Base-by-base conservation (phyloP, 2,888 invertebrate genomes). In the Homarus gammarus region DNA sequence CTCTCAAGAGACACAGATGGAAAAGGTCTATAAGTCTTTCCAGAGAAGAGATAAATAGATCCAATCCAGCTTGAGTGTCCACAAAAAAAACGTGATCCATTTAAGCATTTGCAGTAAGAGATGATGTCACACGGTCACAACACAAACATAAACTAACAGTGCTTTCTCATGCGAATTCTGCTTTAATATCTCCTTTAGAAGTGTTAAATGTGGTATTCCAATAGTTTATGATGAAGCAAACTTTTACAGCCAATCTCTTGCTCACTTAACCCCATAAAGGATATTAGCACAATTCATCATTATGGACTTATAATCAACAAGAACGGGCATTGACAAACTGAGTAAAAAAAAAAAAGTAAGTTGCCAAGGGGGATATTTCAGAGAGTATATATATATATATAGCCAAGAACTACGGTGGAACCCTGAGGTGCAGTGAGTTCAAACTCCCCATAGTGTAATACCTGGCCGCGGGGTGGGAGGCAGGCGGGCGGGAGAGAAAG, bases 401-500 rank as follows among this genome's bases (percentile, higher is more conserved):
- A 86, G 78, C 51, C 72, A 87, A 73, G 73, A 82, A 40, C 81
- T 87, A 81, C 79, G 72, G 77, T 64, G 64, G 64, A 85, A 78
- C 64, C 68, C 77, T 85, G 78, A 79, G 56, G 78, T 79, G 78
- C 56, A 79, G 78, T 56, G 84, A 84, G 84, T 75, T 56, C 31
- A 86, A 86, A 72, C 64, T 86, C 77, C 79, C 86, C 68, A 79
- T 86, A 72, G 64, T 61, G 61, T 70, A 83, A 78, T 91, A 91
- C 91, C 91, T 91, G 88, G 91, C 82, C 91, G 91, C 64, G 84
- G 88, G 56, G 91, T 91, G 84, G 91, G 88, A 79, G 88, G 91
- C 87, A 91, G 91, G 75, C 91, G 91, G 81, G 91, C 88, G 82
- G 91, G 91, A 85, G 91, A 91, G 88, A 88, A 91, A 84, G 91